phyloP scores from a whole-genome alignment of 2,797 vertebrate genomes.

The Mionectes olivaceus region DNA sequence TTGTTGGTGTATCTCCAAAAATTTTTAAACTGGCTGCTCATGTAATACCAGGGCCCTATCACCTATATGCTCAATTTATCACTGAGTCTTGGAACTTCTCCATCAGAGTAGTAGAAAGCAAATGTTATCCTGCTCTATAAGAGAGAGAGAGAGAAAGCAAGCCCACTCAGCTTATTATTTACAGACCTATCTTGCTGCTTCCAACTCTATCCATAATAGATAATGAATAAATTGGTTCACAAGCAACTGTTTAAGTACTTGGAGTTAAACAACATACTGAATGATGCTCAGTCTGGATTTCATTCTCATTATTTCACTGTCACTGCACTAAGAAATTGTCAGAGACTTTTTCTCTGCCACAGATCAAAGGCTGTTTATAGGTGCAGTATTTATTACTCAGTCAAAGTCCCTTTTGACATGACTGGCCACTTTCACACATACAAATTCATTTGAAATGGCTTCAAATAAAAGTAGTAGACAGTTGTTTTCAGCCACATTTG shows the following conservation, averaged over 20 bases:
- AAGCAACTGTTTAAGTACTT: conserved; percentile 67
- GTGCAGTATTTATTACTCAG: background rate
- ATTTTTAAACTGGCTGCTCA: conserved; percentile 67
- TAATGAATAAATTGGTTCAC: conserved; percentile 72
- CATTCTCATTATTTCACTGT: conserved; percentile 46
- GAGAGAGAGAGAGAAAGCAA: conserved; percentile 38
- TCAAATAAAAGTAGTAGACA: background rate
- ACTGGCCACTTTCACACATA: background rate
- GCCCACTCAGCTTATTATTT: conserved; percentile 63
- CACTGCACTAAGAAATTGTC: conserved; percentile 31
- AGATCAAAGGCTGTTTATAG: conserved; percentile 44
- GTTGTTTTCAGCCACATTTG: background rate
- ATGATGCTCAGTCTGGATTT: conserved; percentile 56
- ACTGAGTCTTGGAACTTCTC: conserved; percentile 62
- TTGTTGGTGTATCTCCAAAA: conserved; percentile 69
- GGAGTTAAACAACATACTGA: conserved; percentile 61
- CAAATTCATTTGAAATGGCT: background rate
- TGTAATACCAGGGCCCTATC: conserved; percentile 66
- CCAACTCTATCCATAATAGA: conserved; percentile 49
- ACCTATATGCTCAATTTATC: conserved; percentile 76
- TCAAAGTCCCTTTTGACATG: background rate
- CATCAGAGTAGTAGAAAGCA: conserved; percentile 66
- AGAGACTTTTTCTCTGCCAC: background rate
- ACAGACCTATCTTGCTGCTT: conserved; percentile 48
- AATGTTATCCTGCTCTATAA: conserved; percentile 55